Evolutionary conservation across 2,888 invertebrate species (phyloP), one percentile per base, ranked within the genome.

Genomic region (Rhodophaea formosa): DNA sequence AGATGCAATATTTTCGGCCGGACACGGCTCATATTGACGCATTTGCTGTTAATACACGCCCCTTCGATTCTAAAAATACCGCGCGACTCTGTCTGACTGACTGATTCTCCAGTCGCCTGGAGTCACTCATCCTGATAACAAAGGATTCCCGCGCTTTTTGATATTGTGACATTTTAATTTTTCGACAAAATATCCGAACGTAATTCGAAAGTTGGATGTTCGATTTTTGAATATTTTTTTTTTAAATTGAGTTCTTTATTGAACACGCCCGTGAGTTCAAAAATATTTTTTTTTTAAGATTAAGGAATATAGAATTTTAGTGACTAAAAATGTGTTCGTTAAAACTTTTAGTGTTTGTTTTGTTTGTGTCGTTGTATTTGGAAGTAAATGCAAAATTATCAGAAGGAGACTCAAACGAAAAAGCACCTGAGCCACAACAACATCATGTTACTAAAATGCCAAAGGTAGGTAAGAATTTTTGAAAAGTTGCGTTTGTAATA

Each of bases 41-140:
- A 62, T 57, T 60, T 51, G 56, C 57, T 59, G 67, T 62, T 68
- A 68, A 69, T 63, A 65, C 60, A 71, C 77, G 77, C 76, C 77
- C 68, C 75, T 72, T 79, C 79, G 74, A 80, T 80, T 69, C 76
- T 76, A 75, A 74, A 76, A 72, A 74, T 80, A 80, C 12, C 53
- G 56, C 59, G 68, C 75, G 83, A 74, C 82, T 78, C 77, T 75
- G 23, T 23, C 23, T 23, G 70, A 63, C 77, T 75, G 80, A 80
- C 82, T 81, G 70, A 63, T 66, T 65, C 69, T 82, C 81, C 82
- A 83, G 83, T 82, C 63, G 67, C 58, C 81, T 82, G 78, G 80
- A 82, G 66, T 61, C 72, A 35, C 72, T 70, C 72, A 70, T 62
- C 70, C 63, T 62, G 64, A 61, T 61, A 63, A 57, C 23, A 55